Evolutionary conservation across 2,113 vertebrate genomes (phyloP), one percentile per base, ranked within the genome.

Genomic region (Tachuris rubrigastra): DNA sequence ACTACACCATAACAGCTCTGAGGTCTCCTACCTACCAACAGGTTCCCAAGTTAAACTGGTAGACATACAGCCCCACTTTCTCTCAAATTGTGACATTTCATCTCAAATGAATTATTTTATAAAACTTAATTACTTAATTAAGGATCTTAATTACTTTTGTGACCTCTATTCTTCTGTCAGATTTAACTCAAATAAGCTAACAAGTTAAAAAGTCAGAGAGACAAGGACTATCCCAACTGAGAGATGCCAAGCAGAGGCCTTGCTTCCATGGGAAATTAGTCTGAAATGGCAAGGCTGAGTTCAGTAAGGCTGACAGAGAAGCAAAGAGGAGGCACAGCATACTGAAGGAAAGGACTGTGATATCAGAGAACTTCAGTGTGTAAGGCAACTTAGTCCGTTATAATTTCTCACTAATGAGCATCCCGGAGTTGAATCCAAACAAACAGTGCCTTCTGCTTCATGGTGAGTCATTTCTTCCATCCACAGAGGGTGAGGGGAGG

Each of bases 71-170:
- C 72, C 52, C 52, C 33, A 44, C 42, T 90, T 92, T 63, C 50
- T 90, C n/a, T n/a, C n/a, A n/a, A n/a, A n/a, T n/a, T n/a, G n/a
- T n/a, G n/a, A n/a, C n/a, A n/a, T n/a, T 42, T 59, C 37, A 7
- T 39, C 23, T 59, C 46, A 13, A 68, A 81, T 67, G 8, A 83
- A 86, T 58, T 80, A 46, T 78, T 95, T 92, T 78, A 74, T 87
- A 65, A 92, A 90, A 81, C 17, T 74, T 92, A 93, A 84, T 92
- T 83, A 92, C 67, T 84, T 90, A 76, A 92, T 92, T 80, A 92
- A 67, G 37, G 65, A 74, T 89, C 73, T 95, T 95, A 95, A 92
- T 92, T 95, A 96, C 91, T 92, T 93, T 89, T 92, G 60, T 89
- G 73, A 92, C 91, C 89, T 90, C 83, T 84, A 31, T 86, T 85